Base-by-base conservation (phyloP, 2,797 vertebrate genomes). In the Acanthurus tractus region DNA sequence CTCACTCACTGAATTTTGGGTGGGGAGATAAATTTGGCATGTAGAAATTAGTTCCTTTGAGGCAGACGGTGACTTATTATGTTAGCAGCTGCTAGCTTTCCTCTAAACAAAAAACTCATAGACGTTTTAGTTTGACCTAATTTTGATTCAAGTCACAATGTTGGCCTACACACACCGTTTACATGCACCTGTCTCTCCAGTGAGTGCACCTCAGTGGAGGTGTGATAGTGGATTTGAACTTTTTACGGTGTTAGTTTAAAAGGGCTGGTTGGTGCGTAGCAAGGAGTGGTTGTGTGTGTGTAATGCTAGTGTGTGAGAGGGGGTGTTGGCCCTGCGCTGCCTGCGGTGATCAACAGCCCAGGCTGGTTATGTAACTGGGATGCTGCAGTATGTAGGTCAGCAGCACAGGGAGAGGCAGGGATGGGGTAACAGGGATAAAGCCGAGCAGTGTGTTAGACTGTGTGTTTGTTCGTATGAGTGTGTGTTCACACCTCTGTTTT, bases 341-440 rank as follows among this genome's bases (percentile, higher is more conserved):
- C 88, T 91, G 89, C 68, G 52, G 88, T 86, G 87, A 85, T 92
- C 82, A 89, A 79, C 88, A 91, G 70, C 86, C 49, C 59, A 8
- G 65, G 63, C 83, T 84, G 78, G 88, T 94, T 94, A 94, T 91
- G 89, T 94, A 94, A 94, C 92, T 4, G 46, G 48, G 86, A 89
- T 91, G 88, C 84, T 88, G 92, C 88, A 90, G 85, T 90, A 94
- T 93, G 89, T 94, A 92, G 94, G 94, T 94, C 92, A 94, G 86
- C 83, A 88, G 84, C 87, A 61, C 74, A 66, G 84, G 88, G 88
- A 91, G 89, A 75, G 81, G 79, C 81, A 91, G 79, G n/a, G 85
- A 74, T 76, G 65, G 89, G 87, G 82, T 89, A 86, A 82, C 48
- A 4, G 63, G 84, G 69, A 77, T 45, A 46, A 66, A 58, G 77